Conservation (phyloP, 2,888 invertebrate genomes). For the Dioctria linearis region DNA sequence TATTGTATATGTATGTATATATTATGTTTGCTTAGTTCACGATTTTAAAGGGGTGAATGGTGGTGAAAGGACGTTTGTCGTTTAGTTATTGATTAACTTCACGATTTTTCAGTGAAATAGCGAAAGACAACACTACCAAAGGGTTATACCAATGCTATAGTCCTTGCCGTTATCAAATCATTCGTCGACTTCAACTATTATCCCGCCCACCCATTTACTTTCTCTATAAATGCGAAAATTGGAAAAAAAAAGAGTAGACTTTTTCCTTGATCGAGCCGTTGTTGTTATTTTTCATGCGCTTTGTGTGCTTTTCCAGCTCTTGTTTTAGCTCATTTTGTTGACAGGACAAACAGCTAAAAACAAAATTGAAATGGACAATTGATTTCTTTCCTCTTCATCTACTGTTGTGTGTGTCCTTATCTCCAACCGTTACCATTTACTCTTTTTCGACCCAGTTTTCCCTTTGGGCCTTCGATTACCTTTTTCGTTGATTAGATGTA, state of each 20-base stretch:
- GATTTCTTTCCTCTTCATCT: constrained; percentile 42
- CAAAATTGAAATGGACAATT: constrained; percentile 52
- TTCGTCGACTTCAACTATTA: constrained; percentile 22
- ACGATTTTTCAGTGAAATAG: constrained; percentile 42
- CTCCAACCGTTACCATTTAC: constrained; percentile 10
- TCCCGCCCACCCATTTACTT: background rate
- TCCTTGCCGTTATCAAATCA: constrained; percentile 9
- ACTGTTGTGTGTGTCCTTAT: constrained; percentile 6
- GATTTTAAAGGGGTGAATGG: background rate
- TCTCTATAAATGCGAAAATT: constrained; percentile 46
- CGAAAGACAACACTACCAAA: constrained; percentile 20
- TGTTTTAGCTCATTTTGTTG: constrained; percentile 39
- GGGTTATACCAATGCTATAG: constrained; percentile 18
- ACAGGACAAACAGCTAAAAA: constrained; percentile 43
- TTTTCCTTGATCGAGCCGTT: constrained; percentile 25
- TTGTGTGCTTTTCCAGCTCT: constrained; percentile 29
- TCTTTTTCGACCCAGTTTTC: background rate
- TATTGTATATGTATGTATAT: background rate
- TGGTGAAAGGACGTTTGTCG: constrained; percentile 18
- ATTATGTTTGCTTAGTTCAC: background rate
- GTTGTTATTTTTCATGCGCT: constrained; percentile 38
- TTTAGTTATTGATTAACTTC: constrained; percentile 51
- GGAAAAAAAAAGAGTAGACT: constrained; percentile 24
- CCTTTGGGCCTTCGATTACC: too few relatives aligned
- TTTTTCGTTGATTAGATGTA: too few relatives aligned